Percentiles rank a stretch among this genome's conserved stretches.
These are phyloP conservation scores for Cyrtorhinus lividipennis DNA, from an alignment of 1,140 invertebrate genomes.

Conservation along the genomic window DNA sequence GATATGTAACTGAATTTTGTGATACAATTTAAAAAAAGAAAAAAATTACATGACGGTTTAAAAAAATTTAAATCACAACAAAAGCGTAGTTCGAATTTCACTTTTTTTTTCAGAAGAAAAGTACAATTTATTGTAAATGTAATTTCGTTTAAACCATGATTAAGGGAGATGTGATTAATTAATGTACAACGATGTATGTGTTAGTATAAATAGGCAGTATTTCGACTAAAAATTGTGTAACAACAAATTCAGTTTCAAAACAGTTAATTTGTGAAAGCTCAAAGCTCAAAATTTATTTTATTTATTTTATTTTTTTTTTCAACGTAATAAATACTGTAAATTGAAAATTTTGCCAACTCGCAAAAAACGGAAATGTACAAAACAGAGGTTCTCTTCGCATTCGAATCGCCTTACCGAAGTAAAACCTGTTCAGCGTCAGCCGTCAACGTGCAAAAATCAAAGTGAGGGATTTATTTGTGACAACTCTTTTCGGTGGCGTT, in stretches of 20 bases:
- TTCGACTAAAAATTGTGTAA: neutral
- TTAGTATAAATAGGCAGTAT: neutral
- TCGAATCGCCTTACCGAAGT: too few species aligned
- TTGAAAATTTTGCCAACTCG: too few species aligned
- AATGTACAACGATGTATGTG: slow-evolving; percentile 7
- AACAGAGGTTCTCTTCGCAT: too few species aligned
- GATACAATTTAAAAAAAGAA: slow-evolving; percentile 15
- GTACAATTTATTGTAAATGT: slow-evolving; percentile 7
- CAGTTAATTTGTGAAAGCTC: too few species aligned
- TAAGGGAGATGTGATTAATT: slow-evolving; percentile 4
- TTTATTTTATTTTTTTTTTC: neutral
- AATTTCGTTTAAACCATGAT: neutral
- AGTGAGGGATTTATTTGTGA: neutral
- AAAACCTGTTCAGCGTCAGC: too few species aligned
- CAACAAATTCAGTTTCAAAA: too few species aligned
- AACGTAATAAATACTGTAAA: too few species aligned
- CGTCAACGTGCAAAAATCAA: too few species aligned
- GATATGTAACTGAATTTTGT: slow-evolving; percentile 13
- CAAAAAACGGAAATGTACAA: too few species aligned
- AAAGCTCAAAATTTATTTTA: neutral
- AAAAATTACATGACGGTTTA: slow-evolving; percentile 1
- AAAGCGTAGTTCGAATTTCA: neutral
- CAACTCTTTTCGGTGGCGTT: neutral
- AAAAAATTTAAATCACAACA: too few species aligned
- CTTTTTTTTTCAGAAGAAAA: slow-evolving; percentile 1